A percentile compares a stretch with the other conserved stretches of the same genome.
Conservation (phyloP, 2,113 vertebrate genomes). For the Chamaea fasciata region DNA sequence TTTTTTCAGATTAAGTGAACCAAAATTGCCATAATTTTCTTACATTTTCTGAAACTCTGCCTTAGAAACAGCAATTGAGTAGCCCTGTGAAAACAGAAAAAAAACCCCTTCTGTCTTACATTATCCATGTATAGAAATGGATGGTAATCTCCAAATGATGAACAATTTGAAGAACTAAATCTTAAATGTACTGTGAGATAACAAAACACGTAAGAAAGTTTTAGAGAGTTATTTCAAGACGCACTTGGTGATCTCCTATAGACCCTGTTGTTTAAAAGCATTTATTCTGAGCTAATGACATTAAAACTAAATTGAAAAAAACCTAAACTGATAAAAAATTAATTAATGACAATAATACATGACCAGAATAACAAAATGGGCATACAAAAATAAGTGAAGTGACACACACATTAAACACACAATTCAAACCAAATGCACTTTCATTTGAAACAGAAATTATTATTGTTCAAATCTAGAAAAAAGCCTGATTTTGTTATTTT, state of each 20-base stretch:
- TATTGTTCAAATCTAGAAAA: neutral
- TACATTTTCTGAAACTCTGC: neutral
- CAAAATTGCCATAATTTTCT: neutral
- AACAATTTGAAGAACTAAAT: neutral
- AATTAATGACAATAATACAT: neutral
- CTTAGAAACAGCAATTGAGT: neutral
- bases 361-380: neutral
- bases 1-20: neutral
- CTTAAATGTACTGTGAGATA: neutral
- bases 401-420: neutral
- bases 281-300: neutral
- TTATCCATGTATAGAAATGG: neutral
- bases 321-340: no score
- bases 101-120: neutral
- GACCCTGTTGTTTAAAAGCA: neutral
- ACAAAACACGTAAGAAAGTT: neutral
- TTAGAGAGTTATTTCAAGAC: neutral
- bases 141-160: neutral
- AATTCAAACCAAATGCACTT: neutral
- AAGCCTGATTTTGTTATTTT: neutral
- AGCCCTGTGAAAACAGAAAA: neutral
- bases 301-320: neutral
- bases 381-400: neutral
- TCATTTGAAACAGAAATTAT: neutral
- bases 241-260: neutral